phyloP scores from a whole-genome alignment of 2,888 invertebrate genomes.

The Cistogaster globosa region DNA sequence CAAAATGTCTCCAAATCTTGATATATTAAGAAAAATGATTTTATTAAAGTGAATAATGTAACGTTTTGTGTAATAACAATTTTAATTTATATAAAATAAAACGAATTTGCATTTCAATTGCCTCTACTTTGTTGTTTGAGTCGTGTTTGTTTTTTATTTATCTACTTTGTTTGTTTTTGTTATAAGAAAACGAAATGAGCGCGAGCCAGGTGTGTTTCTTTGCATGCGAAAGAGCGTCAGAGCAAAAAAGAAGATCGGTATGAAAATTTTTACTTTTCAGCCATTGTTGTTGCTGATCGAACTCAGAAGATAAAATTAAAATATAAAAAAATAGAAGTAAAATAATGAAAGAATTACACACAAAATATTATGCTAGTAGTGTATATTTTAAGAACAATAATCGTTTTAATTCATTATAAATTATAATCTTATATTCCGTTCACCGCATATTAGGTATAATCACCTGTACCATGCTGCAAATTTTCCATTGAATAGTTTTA shows the following conservation, averaged over 20 bases:
- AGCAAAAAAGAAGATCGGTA: slow-evolving; percentile 29
- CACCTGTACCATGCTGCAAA: no score
- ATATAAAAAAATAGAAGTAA: slow-evolving; percentile 20
- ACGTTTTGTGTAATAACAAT: slow-evolving; percentile 10
- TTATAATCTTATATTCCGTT: no score
- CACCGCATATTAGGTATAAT: no score
- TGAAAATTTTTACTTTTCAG: slow-evolving; percentile 29
- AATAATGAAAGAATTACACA: not conserved
- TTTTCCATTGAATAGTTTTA: no score
- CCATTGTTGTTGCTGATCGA: slow-evolving; percentile 31
- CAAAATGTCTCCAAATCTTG: not conserved
- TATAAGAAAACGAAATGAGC: slow-evolving; percentile 39
- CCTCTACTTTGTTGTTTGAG: slow-evolving; percentile 18
- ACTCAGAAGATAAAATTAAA: not conserved
- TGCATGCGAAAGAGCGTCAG: slow-evolving; percentile 16
- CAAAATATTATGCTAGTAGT: slow-evolving; percentile 29
- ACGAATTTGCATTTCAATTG: no score
- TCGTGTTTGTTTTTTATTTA: slow-evolving; percentile 47
- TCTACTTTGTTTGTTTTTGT: slow-evolving; percentile 12
- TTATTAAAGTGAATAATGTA: not conserved
- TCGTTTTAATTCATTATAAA: no score
- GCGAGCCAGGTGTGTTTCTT: slow-evolving; percentile 59
- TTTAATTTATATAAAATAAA: not conserved
- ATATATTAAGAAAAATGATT: slow-evolving; percentile 16
- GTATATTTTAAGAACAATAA: slow-evolving; percentile 3